Conservation (phyloP, 1,140 invertebrate genomes). For the Scaptodrosophila lebanonensis region DNA sequence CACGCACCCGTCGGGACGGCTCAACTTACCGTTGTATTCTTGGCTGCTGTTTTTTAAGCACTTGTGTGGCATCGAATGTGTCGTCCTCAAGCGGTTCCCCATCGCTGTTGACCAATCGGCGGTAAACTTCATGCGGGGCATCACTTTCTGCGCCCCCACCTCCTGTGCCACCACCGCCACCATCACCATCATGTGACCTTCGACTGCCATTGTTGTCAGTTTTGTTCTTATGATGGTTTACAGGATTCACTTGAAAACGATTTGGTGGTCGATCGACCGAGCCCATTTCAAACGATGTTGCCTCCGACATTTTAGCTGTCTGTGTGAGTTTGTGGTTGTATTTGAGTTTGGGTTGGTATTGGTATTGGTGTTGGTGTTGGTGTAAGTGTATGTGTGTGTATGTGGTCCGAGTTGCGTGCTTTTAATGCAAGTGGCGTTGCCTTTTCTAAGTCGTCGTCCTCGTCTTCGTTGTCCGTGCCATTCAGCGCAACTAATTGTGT, state of each 20-base stretch:
- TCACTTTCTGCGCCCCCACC: conserved; percentile 36
- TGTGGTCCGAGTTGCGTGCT: not conserved
- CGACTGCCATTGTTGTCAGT: conserved; percentile 57
- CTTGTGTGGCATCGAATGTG: conserved; percentile 64
- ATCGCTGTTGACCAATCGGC: conserved; percentile 64
- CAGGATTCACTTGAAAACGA: conserved; percentile 76
- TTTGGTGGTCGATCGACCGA: conserved; percentile 71
- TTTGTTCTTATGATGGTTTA: conserved; percentile 59
- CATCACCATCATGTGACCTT: conserved; percentile 37
- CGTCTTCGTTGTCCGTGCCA: not conserved
- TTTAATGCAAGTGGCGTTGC: conserved; percentile 22
- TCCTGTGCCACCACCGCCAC: not conserved
- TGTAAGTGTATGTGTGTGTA: conserved; percentile 43
- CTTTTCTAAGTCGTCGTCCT: too few relatives aligned
- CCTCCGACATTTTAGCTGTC: conserved; percentile 58
- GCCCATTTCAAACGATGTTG: conserved; percentile 68
- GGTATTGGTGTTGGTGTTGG: not conserved
- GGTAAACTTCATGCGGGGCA: conserved; percentile 62
- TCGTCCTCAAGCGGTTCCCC: conserved; percentile 70
- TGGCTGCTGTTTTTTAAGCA: conserved; percentile 62
- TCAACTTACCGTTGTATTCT: conserved; percentile 50
- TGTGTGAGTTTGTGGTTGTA: conserved; percentile 16
- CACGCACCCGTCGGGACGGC: conserved; percentile 2
- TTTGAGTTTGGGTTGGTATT: not conserved
- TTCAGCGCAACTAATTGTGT: too few relatives aligned